A percentile compares a stretch with the other conserved stretches of the same genome.
Evolutionary conservation across 2,888 invertebrate species (phyloP).

Genomic region (Dryomyza anilis): DNA sequence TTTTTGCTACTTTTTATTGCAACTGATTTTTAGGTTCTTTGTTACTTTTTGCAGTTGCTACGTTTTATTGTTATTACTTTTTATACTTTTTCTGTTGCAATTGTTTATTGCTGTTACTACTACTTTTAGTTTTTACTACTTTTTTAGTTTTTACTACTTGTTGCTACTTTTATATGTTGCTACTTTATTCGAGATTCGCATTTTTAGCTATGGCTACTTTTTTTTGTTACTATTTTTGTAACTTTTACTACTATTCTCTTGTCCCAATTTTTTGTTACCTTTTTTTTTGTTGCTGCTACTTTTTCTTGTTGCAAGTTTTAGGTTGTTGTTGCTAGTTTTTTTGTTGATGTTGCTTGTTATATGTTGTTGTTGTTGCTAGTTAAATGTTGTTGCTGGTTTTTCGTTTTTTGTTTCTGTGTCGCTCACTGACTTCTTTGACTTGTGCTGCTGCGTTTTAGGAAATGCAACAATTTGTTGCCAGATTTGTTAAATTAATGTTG

Average conservation of each 20-base stretch:
- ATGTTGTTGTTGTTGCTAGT: conserved; percentile 21
- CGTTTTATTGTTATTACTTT: too few species aligned
- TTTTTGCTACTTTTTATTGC: too few species aligned
- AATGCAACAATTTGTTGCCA: conserved; percentile 33
- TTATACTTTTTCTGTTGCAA: too few species aligned
- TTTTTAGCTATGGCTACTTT: too few species aligned
- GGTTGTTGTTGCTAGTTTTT: conserved; percentile 14
- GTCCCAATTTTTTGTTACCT: too few species aligned
- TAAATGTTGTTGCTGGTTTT: conserved; percentile 29
- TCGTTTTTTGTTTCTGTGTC: conserved; percentile 2
- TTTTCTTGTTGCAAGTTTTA: neutral
- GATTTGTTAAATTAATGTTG: conserved; percentile 42
- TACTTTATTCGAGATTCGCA: too few species aligned
- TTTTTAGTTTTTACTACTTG: neutral
- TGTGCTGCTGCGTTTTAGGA: conserved; percentile 27
- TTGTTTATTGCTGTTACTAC: neutral
- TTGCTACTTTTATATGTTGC: conserved; percentile 21
- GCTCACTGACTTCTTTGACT: neutral
- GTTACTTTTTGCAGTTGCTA: too few species aligned
- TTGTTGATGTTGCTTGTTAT: conserved; percentile 6
- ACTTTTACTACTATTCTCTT: too few species aligned
- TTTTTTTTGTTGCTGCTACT: neutral
- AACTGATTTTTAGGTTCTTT: too few species aligned
- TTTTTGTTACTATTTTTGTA: too few species aligned
- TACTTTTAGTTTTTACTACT: neutral